Evolutionary conservation across 2,888 invertebrate genomes (phyloP).

Genomic region (Drosophila tripunctata): DNA sequence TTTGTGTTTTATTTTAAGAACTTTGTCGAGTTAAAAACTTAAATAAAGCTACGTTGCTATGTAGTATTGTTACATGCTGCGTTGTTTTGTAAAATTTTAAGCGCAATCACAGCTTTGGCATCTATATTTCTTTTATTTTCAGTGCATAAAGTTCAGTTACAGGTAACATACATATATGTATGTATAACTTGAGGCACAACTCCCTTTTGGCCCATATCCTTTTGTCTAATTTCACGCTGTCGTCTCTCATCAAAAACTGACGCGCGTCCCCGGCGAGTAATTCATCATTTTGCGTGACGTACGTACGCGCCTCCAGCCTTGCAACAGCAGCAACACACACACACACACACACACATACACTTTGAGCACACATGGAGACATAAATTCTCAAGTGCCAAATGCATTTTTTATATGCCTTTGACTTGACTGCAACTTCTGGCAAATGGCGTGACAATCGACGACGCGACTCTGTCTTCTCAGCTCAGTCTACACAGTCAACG

Average conservation of each 20-base stretch:
- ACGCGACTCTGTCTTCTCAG: slow-evolving; percentile 45
- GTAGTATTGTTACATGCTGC: too few species aligned
- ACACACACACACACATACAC: slow-evolving; percentile 12
- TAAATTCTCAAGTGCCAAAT: slow-evolving; percentile 80
- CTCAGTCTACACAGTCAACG: neutral
- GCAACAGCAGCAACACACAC: slow-evolving; percentile 25
- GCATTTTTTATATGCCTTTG: slow-evolving; percentile 72
- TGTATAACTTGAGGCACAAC: slow-evolving; percentile 11
- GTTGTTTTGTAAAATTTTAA: too few species aligned
- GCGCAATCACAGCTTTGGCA: too few species aligned
- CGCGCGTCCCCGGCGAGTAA: slow-evolving; percentile 80
- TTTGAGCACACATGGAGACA: slow-evolving; percentile 42
- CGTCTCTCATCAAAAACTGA: slow-evolving; percentile 78
- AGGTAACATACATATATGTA: too few species aligned
- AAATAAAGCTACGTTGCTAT: too few species aligned
- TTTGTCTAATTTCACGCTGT: slow-evolving; percentile 80
- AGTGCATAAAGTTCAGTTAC: slow-evolving; percentile 5
- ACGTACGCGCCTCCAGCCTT: slow-evolving; percentile 64
- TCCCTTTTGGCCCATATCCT: slow-evolving; percentile 64
- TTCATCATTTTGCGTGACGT: slow-evolving; percentile 79
- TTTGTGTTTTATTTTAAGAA: too few species aligned
- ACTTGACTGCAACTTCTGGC: slow-evolving; percentile 56
- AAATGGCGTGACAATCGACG: slow-evolving; percentile 72
- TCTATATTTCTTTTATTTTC: too few species aligned
- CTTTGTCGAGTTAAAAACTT: too few species aligned